Evolutionary conservation across 2,797 vertebrate species (phyloP).

Genomic region (Catharus ustulatus): DNA sequence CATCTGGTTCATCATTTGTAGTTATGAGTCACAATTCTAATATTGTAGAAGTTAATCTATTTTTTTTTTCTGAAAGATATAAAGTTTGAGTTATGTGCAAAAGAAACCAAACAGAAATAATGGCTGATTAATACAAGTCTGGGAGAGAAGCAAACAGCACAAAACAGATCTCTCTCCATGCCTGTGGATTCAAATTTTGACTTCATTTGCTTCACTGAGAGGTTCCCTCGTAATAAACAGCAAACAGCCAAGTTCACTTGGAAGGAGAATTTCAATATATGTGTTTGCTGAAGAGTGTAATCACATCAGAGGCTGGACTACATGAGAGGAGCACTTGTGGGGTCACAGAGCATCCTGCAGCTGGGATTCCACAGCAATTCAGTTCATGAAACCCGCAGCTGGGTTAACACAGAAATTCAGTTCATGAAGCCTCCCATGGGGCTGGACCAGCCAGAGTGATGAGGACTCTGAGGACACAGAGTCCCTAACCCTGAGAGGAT

Average conservation of each 20-base stretch:
- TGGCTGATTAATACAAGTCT: not conserved
- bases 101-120: not conserved
- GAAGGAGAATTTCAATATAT: slow-evolving; percentile 2
- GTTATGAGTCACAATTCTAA: not conserved
- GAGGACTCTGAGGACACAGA: not conserved
- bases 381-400: not conserved
- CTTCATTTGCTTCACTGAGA: slow-evolving; percentile 8
- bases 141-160: not conserved
- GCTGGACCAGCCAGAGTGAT: not conserved
- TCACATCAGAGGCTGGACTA: slow-evolving; percentile 29
- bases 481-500: not conserved
- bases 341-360: slow-evolving; percentile 34
- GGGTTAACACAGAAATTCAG: not conserved
- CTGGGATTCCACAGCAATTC: not conserved
- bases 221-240: not conserved
- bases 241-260: not conserved
- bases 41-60: not conserved
- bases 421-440: not conserved
- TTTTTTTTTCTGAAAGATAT: not conserved
- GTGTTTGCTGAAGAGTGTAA: slow-evolving; percentile 56
- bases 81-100: not conserved
- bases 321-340: not conserved
- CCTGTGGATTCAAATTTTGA: not conserved
- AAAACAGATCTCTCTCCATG: not conserved
- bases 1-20: not conserved